Percentiles rank a stretch among this genome's conserved stretches.
Evolutionary conservation across 2,113 vertebrate genomes (phyloP).

Genomic region (Puntigrus tetrazona): DNA sequence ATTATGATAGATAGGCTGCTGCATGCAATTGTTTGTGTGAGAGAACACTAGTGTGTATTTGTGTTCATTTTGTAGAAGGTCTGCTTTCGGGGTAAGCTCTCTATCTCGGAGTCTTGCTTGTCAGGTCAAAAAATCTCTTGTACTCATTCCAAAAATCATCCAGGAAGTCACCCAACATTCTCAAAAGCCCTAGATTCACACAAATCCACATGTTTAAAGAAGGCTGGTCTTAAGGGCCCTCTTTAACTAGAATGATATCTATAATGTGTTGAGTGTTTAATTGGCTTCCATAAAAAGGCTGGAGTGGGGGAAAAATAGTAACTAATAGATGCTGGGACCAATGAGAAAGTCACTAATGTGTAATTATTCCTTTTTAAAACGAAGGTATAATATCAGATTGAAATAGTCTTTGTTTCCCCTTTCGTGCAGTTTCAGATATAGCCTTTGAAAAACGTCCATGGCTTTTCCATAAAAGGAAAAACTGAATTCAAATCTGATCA

Average conservation of each 20-base stretch:
- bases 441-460: background rate
- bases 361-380: slow-evolving; percentile 19
- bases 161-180: background rate
- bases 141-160: background rate
- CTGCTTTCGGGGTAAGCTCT: background rate
- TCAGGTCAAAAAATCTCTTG: background rate
- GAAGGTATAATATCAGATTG: background rate
- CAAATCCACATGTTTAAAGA: slow-evolving; percentile 5
- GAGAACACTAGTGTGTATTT: background rate
- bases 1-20: slow-evolving; percentile 12
- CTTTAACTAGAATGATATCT: slow-evolving; percentile 14
- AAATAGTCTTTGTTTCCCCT: background rate
- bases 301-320: background rate
- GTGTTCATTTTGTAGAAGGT: background rate
- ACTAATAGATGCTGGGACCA: slow-evolving; percentile 20
- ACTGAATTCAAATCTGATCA: background rate
- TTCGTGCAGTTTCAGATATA: background rate
- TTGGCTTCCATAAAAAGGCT: slow-evolving; percentile 15
- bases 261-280: slow-evolving; percentile 26
- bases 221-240: background rate
- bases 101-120: background rate
- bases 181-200: background rate
- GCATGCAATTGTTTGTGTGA: background rate
- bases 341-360: background rate
- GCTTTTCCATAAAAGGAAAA: background rate